A percentile compares a stretch with the other conserved stretches of the same genome.
phyloP scores from a whole-genome alignment of 2,797 vertebrate species.

The Zalophus californianus region DNA sequence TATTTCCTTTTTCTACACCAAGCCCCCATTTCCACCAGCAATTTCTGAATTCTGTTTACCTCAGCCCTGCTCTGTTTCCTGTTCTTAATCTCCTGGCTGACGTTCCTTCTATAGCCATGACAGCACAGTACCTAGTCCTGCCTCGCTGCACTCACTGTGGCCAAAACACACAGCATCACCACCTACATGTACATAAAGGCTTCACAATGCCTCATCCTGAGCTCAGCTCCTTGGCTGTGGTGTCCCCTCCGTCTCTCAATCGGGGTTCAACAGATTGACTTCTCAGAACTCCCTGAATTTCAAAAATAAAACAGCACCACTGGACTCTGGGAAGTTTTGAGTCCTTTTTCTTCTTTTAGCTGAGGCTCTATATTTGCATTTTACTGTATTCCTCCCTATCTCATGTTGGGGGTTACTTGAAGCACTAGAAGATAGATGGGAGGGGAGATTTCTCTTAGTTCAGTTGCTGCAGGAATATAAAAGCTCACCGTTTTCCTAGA shows the following conservation, averaged over 20 bases:
- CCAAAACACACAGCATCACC: not conserved
- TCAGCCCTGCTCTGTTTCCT: not conserved
- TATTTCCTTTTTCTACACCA: not conserved
- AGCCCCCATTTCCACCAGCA: not conserved
- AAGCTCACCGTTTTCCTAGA: not conserved
- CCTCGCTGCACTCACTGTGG: not conserved
- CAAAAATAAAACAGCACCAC: not conserved
- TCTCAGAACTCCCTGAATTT: not conserved
- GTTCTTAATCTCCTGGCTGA: not conserved
- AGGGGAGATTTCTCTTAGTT: not conserved
- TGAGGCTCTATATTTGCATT: not conserved
- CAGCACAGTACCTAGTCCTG: too few species aligned
- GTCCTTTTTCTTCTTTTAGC: not conserved
- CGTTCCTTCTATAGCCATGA: not conserved
- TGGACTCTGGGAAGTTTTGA: not conserved
- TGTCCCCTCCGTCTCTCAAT: not conserved
- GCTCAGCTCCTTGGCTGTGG: not conserved
- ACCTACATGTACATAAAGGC: rapidly evolving
- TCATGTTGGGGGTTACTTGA: not conserved
- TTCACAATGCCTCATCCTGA: not conserved
- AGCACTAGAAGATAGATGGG: not conserved
- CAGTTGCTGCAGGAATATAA: not conserved
- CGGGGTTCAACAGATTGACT: not conserved
- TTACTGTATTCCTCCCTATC: not conserved
- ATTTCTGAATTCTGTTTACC: not conserved